Base-by-base conservation (phyloP, 2,113 vertebrate genomes). In the Cyphomyrus discorhynchus region DNA sequence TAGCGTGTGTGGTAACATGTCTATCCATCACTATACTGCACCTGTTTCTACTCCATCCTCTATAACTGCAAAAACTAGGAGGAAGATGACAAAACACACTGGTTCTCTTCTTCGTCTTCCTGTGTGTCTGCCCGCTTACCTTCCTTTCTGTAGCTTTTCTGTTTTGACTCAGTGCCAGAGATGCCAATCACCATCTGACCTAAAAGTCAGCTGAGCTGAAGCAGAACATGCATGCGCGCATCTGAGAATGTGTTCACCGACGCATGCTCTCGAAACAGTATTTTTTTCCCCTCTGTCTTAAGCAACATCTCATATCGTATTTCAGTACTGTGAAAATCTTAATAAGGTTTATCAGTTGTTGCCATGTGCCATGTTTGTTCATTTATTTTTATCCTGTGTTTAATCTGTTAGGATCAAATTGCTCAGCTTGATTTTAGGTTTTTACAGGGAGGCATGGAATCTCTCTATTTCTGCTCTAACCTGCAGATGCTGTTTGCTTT, bases 321-420 rank as follows among this genome's bases (percentile, higher is more conserved):
- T 56, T 87, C 49, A 89, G 49, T 89, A 42, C 88, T 89, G 46
- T 77, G 88, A 89, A 89, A 88, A 45, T 70, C 39, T 3, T 46
- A 2, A 10, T 89, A 27, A 49, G 42, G 21, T 62, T 88, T 88
- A 42, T 19, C 21, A 88, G 39, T 62, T 27, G n/a, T 88, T 74
- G 74, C 35, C 35, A 70, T 46, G 19, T 66, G 19, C 50, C 21
- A 15, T 53, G 2, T 46, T 19, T 53, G 5, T 66, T 47, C 1
- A 1, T 74, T 88, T 88, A 50, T 62, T 49, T 27, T 45, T 21
- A 27, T 66, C 39, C 42, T 5, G 9, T n/a, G n/a, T 39, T 66
- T 58, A 24, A 62, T 88, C 9, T 87, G 85, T 52, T 53, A 31
- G 47, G 49, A 87, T 87, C 56, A 56, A 58, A 50, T 39, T 39